Percentiles rank a stretch among this genome's conserved stretches.
Evolutionary conservation across 2,797 vertebrate genomes (phyloP).

Genomic region (Acridotheres tristis): DNA sequence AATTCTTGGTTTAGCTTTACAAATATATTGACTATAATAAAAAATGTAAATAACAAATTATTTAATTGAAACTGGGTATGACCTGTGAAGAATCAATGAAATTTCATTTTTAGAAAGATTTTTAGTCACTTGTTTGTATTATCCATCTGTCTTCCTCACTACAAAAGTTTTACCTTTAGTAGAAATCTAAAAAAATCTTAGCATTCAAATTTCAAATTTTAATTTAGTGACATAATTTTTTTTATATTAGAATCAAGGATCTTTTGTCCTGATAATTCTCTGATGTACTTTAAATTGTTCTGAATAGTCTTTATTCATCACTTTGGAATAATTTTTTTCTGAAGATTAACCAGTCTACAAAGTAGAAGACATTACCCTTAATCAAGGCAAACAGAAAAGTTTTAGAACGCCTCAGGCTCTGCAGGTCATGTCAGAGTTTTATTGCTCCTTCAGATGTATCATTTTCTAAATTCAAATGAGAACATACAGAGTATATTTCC

Average conservation of each 20-base stretch:
- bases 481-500: background rate
- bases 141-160: background rate
- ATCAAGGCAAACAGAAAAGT: background rate
- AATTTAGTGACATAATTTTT: background rate
- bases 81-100: background rate
- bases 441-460: background rate
- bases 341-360: background rate
- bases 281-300: background rate
- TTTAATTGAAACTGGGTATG: background rate
- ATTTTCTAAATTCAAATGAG: slow-evolving; percentile 3
- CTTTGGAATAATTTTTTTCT: background rate
- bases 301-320: background rate
- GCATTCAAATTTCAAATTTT: background rate
- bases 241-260: background rate
- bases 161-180: background rate
- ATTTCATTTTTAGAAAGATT: background rate
- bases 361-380: background rate
- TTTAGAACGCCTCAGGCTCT: background rate
- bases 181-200: background rate
- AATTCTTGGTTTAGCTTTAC: background rate
- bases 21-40: background rate
- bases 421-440: background rate
- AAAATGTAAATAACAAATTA: background rate
- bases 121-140: background rate
- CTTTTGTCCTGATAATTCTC: background rate